Evolutionary conservation across 2,113 vertebrate species (phyloP).

Genomic region (Speoplatyrhinus poulsoni): DNA sequence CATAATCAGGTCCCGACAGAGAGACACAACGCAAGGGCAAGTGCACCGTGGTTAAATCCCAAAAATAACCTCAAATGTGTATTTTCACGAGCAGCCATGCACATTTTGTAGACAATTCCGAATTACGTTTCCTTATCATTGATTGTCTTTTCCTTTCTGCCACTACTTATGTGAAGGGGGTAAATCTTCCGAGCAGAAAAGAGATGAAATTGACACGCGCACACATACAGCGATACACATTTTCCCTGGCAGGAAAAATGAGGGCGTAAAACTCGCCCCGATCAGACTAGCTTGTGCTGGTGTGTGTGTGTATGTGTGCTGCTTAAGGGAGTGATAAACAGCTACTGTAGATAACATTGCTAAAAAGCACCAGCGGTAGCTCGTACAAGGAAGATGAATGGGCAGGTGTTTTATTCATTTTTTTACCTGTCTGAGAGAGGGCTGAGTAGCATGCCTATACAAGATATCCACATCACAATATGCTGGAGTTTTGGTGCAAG

Average conservation of each 20-base stretch:
- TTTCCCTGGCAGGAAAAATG: conserved; percentile 17
- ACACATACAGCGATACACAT: conserved; percentile 11
- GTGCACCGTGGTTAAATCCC: neutral
- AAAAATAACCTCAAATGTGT: too few relatives aligned
- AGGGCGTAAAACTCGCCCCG: conserved; percentile 18
- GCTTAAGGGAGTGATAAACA: conserved; percentile 44
- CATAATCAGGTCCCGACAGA: too few relatives aligned
- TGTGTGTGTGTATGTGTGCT: conserved; percentile 49
- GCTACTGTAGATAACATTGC: conserved; percentile 50
- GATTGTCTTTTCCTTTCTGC: too few relatives aligned
- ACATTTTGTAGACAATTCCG: too few relatives aligned
- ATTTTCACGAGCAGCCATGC: too few relatives aligned
- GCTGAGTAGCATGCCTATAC: conserved; percentile 14
- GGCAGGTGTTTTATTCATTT: conserved; percentile 3
- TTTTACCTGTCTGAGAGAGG: conserved; percentile 22
- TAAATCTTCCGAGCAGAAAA: neutral
- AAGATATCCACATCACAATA: neutral
- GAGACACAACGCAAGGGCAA: neutral
- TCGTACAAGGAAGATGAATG: conserved; percentile 41
- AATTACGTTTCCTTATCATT: too few relatives aligned
- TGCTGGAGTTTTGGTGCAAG: too few relatives aligned
- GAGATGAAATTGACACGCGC: neutral
- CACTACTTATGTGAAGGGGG: too few relatives aligned
- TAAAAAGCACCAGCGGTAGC: conserved; percentile 40
- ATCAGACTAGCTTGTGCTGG: conserved; percentile 31